Evolutionary conservation across 2,888 invertebrate species (phyloP), one percentile per base, ranked within the genome.

Genomic region (Amblyteles armatorius): DNA sequence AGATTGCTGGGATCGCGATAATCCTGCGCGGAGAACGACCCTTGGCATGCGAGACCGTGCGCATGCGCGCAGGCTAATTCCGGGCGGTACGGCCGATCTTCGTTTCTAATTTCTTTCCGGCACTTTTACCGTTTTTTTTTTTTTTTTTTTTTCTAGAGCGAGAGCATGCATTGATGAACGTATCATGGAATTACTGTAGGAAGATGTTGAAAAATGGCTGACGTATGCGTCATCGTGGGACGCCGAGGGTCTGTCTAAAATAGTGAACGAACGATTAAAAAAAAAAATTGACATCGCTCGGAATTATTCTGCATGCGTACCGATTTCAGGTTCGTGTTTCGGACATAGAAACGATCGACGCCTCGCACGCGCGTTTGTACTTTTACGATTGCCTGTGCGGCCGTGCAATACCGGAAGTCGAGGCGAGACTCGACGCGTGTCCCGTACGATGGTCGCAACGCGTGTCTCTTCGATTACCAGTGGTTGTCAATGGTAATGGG

Each of bases 321-420:
- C 57, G 26, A 22, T 57, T 57, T 57, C 26, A 4, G 22, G 11
- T 57, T 26, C 57, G 22, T 26, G 22, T 57, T 57, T 26, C 26
- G 22, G 57, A 26, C 57, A 26, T 11, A 13, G 22, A 57, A 57
- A 4, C 57, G 57, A 57, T 57, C 57, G 57, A 57, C 22, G 22
- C 26, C 26, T 57, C 57, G 57, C 22, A 57, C 57, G 57, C 26
- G 57, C 26, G 26, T 63, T 74, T 33, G 0, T 48, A 63, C 6
- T 33, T 63, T 74, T 57, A n/a, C 29, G 74, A 11, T 29, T 65
- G 44, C 44, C 26, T 19, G 63, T 33, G 63, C 63, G 19, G 29
- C 44, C 44, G 16, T 50, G 63, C 74, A 48, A 63, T 63, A 74
- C 74, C 74, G 74, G 74, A 74, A 74, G 63, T 74, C 63, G 63